Evolutionary conservation across 2,888 invertebrate species (phyloP).

Genomic region (Tuta absoluta): DNA sequence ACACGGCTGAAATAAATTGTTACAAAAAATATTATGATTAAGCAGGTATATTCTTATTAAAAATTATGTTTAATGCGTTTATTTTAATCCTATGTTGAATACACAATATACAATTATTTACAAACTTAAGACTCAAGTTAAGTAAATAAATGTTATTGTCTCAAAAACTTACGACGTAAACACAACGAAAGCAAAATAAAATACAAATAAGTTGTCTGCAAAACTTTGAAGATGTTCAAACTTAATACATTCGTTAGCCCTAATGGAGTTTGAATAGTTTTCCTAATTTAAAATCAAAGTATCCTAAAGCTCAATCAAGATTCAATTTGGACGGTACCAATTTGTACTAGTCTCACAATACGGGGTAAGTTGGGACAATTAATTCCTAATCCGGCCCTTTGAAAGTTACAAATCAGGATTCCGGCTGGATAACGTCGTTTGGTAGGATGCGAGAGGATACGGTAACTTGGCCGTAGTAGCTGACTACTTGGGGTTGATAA

Average conservation of each 20-base stretch:
- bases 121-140: too few species aligned
- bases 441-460: slow-evolving; percentile 30
- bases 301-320: slow-evolving; percentile 36
- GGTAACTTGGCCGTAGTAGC: not conserved
- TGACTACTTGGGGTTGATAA: too few species aligned
- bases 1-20: too few species aligned
- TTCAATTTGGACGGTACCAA: slow-evolving; percentile 39
- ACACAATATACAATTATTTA: too few species aligned
- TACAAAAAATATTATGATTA: too few species aligned
- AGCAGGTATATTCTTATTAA: too few species aligned
- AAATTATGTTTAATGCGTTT: too few species aligned
- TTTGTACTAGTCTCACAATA: slow-evolving; percentile 31
- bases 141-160: too few species aligned
- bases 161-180: not conserved
- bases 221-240: not conserved
- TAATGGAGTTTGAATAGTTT: slow-evolving; percentile 17
- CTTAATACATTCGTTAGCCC: not conserved
- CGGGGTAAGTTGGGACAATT: slow-evolving; percentile 54
- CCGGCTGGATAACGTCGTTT: slow-evolving; percentile 42
- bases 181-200: not conserved
- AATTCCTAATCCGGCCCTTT: slow-evolving; percentile 52
- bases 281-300: slow-evolving; percentile 10
- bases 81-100: too few species aligned
- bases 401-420: slow-evolving; percentile 61
- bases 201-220: not conserved